These are phyloP conservation scores for Petrocephalus zakoni DNA, from an alignment of 2,113 vertebrate species.

Conservation along the genomic window DNA sequence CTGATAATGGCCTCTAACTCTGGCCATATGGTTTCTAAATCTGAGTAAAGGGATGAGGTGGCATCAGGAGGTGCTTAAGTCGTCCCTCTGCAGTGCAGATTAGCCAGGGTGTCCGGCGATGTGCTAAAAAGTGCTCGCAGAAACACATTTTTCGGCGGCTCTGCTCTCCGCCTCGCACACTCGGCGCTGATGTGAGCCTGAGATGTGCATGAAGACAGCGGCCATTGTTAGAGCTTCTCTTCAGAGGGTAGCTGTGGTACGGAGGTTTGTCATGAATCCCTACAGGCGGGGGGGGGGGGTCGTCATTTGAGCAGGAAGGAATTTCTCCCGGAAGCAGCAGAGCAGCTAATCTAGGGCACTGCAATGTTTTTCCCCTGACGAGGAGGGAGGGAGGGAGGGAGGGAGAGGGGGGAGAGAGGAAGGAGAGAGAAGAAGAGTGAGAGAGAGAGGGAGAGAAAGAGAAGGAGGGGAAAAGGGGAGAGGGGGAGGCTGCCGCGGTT, in stretches of 20 bases:
- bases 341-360: conserved; percentile 97
- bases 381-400: neutral
- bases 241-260: conserved; percentile 48
- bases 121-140: neutral
- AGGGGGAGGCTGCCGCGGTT: conserved; percentile 22
- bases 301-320: conserved; percentile 91
- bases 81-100: conserved; percentile 45
- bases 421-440: no score
- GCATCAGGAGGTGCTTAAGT: conserved; percentile 49
- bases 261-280: conserved; percentile 56
- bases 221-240: neutral
- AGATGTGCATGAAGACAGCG: neutral
- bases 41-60: conserved; percentile 35
- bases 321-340: conserved; percentile 76
- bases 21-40: conserved; percentile 23
- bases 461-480: neutral
- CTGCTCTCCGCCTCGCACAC: neutral
- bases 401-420: no score
- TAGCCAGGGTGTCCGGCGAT: conserved; percentile 42
- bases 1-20: neutral
- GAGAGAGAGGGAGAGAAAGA: no score
- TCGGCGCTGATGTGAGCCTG: neutral
- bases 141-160: neutral
- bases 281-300: conserved; percentile 59
- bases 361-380: conserved; percentile 81